Evolutionary conservation across 2,113 vertebrate species (phyloP).

Genomic region (Urocolius indicus): DNA sequence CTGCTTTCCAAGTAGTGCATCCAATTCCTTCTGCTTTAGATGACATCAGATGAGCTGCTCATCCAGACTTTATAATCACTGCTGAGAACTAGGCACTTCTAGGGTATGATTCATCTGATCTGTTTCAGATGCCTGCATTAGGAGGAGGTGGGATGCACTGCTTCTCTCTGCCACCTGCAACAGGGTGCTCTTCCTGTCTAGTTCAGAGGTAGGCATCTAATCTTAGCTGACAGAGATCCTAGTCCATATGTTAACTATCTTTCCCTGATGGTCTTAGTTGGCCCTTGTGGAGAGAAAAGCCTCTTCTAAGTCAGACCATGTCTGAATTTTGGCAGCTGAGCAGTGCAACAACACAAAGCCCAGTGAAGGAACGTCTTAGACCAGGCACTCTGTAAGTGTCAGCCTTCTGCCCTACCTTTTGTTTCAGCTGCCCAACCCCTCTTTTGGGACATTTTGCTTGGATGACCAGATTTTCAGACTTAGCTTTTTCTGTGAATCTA

Average conservation of each 20-base stretch:
- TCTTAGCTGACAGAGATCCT: background rate
- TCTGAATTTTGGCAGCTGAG: background rate
- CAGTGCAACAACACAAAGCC: background rate
- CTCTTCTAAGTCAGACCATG: background rate
- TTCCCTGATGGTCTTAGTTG: background rate
- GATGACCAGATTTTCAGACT: background rate
- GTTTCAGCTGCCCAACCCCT: background rate
- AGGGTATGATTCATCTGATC: background rate
- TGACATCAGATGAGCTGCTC: background rate
- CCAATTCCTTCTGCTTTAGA: background rate
- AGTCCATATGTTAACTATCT: background rate
- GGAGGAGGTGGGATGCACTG: background rate
- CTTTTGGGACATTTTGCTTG: background rate
- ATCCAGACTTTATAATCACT: background rate
- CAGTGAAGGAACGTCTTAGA: background rate
- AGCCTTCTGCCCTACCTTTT: background rate
- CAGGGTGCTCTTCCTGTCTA: background rate
- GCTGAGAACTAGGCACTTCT: background rate
- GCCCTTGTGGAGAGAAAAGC: background rate
- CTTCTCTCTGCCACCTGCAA: background rate
- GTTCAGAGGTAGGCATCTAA: background rate
- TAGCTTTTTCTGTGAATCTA: background rate
- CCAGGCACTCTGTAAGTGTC: background rate
- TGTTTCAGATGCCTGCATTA: background rate
- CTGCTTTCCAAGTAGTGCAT: background rate